phyloP scores from a whole-genome alignment of 2,797 vertebrate genomes.

The Gambusia yucatana region DNA sequence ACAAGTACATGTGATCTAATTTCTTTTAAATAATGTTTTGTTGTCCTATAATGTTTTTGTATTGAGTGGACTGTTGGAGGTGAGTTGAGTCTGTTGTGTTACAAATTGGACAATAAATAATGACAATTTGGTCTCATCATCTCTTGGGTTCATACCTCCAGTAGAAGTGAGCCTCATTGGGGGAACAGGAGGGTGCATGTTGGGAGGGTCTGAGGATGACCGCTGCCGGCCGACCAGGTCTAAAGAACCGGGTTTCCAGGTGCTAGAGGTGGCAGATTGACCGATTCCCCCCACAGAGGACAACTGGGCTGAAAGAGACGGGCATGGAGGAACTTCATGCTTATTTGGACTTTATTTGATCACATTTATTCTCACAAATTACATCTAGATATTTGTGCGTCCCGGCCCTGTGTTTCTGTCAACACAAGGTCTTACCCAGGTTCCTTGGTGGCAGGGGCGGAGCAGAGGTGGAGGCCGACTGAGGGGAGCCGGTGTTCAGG shows the following conservation, averaged over 20 bases:
- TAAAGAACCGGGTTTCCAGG: slow-evolving; percentile 91
- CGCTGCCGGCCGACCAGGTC: slow-evolving; percentile 91
- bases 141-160: slow-evolving; percentile 81
- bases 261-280: slow-evolving; percentile 85
- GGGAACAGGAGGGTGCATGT: slow-evolving; percentile 93
- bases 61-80: no score
- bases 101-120: neutral
- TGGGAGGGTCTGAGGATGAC: slow-evolving; percentile 97
- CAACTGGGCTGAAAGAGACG: slow-evolving; percentile 82
- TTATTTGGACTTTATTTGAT: neutral
- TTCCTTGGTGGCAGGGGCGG: slow-evolving; percentile 96
- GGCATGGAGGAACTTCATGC: slow-evolving; percentile 5
- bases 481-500: slow-evolving; percentile 83
- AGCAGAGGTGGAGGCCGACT: slow-evolving; percentile 70
- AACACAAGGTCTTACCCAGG: slow-evolving; percentile 78
- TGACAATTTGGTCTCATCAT: neutral
- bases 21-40: no score
- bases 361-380: neutral
- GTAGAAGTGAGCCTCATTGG: slow-evolving; percentile 91
- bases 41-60: no score
- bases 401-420: neutral
- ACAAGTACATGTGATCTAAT: neutral
- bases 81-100: neutral
- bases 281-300: slow-evolving; percentile 83
- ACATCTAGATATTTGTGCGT: neutral